Conservation (phyloP, 2,888 invertebrate species). For the Deroplatys truncata region DNA sequence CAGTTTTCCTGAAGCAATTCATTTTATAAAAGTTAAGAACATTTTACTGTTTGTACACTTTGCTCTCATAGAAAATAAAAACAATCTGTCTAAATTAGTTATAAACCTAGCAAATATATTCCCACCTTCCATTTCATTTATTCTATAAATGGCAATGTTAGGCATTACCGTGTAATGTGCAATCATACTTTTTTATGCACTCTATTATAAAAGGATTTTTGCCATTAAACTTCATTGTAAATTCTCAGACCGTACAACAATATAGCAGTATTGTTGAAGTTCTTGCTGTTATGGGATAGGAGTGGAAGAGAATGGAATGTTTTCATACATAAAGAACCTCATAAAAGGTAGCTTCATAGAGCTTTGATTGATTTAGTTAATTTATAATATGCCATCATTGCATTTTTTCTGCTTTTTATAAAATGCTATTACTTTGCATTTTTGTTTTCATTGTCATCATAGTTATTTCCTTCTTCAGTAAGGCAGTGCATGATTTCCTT, state of each 20-base stretch:
- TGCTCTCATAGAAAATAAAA: no score
- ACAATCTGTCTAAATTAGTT: no score
- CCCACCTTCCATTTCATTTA: neutral
- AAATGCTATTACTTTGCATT: neutral
- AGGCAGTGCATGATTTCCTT: neutral
- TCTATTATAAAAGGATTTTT: neutral
- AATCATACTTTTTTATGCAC: neutral
- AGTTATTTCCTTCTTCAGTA: neutral
- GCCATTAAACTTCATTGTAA: neutral
- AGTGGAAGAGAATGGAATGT: neutral
- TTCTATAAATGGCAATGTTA: neutral
- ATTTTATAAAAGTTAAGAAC: no score
- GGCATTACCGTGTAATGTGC: neutral
- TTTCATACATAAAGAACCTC: neutral
- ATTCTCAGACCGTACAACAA: no score
- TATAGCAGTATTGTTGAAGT: neutral
- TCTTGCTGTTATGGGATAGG: neutral
- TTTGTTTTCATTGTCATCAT: neutral
- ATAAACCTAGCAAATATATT: neutral
- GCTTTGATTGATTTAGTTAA: neutral
- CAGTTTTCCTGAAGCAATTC: no score
- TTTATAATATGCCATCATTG: neutral
- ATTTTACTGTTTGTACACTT: no score
- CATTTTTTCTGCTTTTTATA: neutral
- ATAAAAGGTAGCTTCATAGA: neutral